Evolutionary conservation across 2,113 vertebrate genomes (phyloP).

Genomic region (Pampusana beccarii): DNA sequence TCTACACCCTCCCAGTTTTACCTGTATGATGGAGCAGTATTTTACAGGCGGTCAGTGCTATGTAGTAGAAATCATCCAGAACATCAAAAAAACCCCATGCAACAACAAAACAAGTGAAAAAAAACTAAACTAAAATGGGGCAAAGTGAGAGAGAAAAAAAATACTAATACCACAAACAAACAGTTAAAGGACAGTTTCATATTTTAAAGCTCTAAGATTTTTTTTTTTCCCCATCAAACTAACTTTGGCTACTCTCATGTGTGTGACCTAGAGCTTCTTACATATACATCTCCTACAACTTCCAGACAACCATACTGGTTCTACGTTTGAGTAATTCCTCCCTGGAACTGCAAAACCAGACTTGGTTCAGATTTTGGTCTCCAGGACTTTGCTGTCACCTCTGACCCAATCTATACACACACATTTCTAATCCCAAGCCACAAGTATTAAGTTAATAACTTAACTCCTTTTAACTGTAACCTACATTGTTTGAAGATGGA

Average conservation of each 20-base stretch:
- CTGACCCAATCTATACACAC: neutral
- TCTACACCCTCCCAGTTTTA: neutral
- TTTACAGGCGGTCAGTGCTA: neutral
- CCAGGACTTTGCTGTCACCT: neutral
- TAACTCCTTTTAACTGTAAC: neutral
- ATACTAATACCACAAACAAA: neutral
- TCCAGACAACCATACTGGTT: neutral
- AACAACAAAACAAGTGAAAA: neutral
- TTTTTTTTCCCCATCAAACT: neutral
- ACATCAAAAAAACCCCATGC: neutral
- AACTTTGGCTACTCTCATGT: neutral
- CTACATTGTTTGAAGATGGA: neutral
- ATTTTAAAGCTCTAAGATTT: neutral
- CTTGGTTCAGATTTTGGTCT: neutral
- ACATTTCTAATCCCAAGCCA: neutral
- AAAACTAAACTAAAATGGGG: neutral
- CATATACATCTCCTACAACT: neutral
- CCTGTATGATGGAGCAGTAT: neutral
- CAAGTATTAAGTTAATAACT: neutral
- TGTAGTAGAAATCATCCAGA: neutral
- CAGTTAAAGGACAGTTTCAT: neutral
- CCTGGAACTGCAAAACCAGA: neutral
- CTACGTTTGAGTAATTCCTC: neutral
- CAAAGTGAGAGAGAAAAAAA: fast-evolving
- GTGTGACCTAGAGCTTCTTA: neutral